Evolutionary conservation across 1,140 invertebrate genomes (phyloP), one percentile per base, ranked within the genome.

Genomic region (Stegodyphus mimosarum): DNA sequence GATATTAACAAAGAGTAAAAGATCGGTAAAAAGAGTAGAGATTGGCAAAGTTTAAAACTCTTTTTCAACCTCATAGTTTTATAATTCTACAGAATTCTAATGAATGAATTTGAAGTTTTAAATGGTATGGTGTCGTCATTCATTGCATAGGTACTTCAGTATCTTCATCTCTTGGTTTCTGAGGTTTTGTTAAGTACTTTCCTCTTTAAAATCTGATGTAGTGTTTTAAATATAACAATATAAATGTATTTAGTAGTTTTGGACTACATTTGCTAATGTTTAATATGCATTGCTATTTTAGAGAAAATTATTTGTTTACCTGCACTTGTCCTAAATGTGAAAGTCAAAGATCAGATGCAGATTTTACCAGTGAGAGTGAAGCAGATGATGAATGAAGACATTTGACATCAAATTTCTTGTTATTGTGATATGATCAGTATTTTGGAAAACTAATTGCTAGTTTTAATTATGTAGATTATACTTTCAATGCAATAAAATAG

Each of bases 251-350:
- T 69, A 64, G 71, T 33, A 33, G 33, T 33, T 33, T 33, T 33
- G 33, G 33, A 33, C 33, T 33, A 33, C 3, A 3, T 33, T 33
- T 33, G 33, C 33, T 33, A 33, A 33, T 33, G 33, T 33, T 33
- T 33, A 33, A 33, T 33, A 33, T 33, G 6, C 13, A 69, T 11
- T 73, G 0, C 49, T 70, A 15, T 63, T 87, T 51, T 89, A 94
- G 94, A 91, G 94, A 96, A 80, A 96, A 97, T 90, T 99, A 98
- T 88, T 91, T 98, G 2, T 98, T 98, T 89, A 90, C 91, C 6
- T 98, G 96, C 90, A 91, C 92, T 60, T 99, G 97, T 90, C 90
- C 92, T 9, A 96, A 95, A 89, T 99, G 97, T 90, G 88, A 93
- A 73, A 88, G 90, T 11, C 93, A 98, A 90, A 91, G 92, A 4